phyloP scores from a whole-genome alignment of 2,113 vertebrate genomes.

The Pongo abelii region DNA sequence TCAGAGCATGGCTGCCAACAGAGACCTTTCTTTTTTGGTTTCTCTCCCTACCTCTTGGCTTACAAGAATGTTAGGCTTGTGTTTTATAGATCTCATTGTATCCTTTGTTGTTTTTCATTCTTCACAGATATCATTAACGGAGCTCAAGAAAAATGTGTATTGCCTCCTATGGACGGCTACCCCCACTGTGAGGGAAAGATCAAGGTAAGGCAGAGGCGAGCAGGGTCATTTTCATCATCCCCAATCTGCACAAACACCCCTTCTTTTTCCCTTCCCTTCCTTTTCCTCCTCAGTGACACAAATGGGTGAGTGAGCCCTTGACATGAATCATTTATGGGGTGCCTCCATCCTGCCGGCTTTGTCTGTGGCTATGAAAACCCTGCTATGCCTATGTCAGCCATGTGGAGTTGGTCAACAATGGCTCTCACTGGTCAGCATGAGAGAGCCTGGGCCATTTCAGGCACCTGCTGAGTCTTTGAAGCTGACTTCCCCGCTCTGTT shows the following conservation, averaged over 20 bases:
- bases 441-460: background rate
- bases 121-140: constrained; percentile 96
- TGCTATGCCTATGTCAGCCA: background rate
- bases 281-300: no score
- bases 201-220: constrained; percentile 87
- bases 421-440: background rate
- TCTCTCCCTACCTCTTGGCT: background rate
- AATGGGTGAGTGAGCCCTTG: background rate
- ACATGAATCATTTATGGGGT: background rate
- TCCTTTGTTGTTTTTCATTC: constrained; percentile 53
- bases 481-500: background rate
- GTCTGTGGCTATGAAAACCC: background rate
- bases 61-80: background rate
- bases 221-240: background rate
- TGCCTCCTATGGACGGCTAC: constrained; percentile 97
- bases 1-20: background rate
- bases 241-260: background rate
- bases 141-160: constrained; percentile 98
- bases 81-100: constrained; percentile 18
- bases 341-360: background rate
- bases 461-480: background rate
- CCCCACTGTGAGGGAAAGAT: constrained; percentile 98
- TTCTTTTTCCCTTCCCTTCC: background rate
- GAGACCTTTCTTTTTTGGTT: background rate
- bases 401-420: background rate